These are phyloP conservation scores for Ianthella basta DNA, from an alignment of 37 sponge, comb jelly and placozoan species.

Conservation along the genomic window DNA sequence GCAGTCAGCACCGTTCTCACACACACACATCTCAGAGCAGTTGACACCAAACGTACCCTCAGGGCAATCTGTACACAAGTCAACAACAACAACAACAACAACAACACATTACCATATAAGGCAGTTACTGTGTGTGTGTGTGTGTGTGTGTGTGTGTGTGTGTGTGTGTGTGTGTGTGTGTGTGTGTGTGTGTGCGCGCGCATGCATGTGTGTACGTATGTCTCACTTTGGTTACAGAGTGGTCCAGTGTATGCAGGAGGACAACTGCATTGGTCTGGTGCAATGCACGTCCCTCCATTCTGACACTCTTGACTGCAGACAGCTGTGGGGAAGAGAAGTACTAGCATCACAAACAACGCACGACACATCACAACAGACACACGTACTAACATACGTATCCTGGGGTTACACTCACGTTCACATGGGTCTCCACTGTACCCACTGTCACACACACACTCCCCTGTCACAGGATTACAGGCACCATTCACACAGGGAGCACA, in stretches of 20 bases:
- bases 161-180: constrained; percentile 48
- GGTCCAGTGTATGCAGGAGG: not conserved
- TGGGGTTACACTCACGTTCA: not conserved
- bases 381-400: not conserved
- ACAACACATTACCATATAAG: too few relatives aligned
- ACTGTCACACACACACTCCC: constrained; percentile 4
- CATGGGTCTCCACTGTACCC: not conserved
- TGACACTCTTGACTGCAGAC: not conserved
- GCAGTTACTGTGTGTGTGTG: constrained; percentile 19
- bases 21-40: constrained; percentile 17
- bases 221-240: constrained; percentile 3
- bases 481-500: constrained; percentile 13
- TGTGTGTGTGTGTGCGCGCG: constrained; percentile 38
- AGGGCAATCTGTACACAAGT: constrained; percentile 6
- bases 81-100: too few relatives aligned
- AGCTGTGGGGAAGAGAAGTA: not conserved
- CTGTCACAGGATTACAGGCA: not conserved
- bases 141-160: constrained; percentile 23
- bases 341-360: not conserved
- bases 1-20: constrained; percentile 21
- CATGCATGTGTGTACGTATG: constrained; percentile 29
- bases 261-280: not conserved
- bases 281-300: constrained; percentile 30
- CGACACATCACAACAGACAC: not conserved
- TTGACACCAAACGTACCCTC: constrained; percentile 9